Evolutionary conservation across 2,888 invertebrate species (phyloP).

Genomic region (Phengaris alcon): DNA sequence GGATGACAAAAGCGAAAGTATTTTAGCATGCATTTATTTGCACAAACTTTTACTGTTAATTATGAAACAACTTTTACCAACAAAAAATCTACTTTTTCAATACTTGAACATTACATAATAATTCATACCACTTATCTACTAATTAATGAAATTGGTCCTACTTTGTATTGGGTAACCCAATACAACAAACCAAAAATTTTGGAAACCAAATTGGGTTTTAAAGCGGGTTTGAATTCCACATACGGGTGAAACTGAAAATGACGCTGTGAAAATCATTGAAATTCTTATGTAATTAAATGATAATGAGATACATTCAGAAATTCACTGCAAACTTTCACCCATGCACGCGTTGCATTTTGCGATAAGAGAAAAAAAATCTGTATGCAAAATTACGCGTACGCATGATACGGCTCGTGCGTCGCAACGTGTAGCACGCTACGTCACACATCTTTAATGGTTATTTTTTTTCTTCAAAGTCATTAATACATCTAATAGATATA

Average conservation of each 20-base stretch:
- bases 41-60: not conserved
- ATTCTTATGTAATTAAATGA: constrained; percentile 14
- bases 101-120: not conserved
- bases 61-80: constrained; percentile 13
- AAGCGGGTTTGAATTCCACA: not conserved
- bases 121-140: not conserved
- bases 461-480: too few species aligned
- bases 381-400: constrained; percentile 17
- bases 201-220: too few species aligned
- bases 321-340: constrained; percentile 6
- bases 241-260: not conserved
- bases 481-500: too few species aligned
- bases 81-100: not conserved
- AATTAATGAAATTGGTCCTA: too few species aligned
- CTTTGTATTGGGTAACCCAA: too few species aligned
- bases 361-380: constrained; percentile 21
- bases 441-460: not conserved
- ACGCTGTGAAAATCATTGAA: not conserved
- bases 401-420: not conserved
- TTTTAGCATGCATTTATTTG: not conserved
- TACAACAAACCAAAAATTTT: too few species aligned
- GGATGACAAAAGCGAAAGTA: constrained; percentile 3
- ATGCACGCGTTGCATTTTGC: constrained; percentile 18
- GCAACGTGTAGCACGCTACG: not conserved
- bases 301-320: not conserved